phyloP scores from a whole-genome alignment of 2,888 invertebrate genomes.

The Eupelmus urozonus region DNA sequence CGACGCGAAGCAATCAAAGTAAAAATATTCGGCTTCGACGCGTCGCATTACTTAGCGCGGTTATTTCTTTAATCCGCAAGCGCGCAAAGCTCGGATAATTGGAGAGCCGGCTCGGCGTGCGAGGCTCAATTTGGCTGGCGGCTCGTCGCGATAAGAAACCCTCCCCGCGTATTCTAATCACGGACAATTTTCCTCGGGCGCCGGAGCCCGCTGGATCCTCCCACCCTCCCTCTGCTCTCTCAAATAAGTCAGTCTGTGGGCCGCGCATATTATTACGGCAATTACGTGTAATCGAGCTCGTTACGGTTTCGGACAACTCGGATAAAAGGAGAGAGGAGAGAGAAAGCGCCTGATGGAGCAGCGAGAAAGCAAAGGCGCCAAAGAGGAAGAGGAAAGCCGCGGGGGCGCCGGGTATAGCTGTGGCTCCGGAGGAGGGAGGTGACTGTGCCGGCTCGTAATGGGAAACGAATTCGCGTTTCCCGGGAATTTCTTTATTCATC shows the following conservation, averaged over 20 bases:
- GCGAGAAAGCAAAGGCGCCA: constrained; percentile 10
- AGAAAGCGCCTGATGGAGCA: background rate
- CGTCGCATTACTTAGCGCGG: too few relatives aligned
- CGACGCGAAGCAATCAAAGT: background rate
- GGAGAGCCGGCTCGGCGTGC: background rate
- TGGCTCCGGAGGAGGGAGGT: background rate
- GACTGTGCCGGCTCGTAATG: constrained; percentile 50
- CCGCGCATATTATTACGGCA: constrained; percentile 45
- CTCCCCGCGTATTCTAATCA: constrained; percentile 18
- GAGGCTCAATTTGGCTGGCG: background rate
- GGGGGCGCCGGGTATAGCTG: background rate
- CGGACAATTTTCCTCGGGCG: constrained; percentile 1
- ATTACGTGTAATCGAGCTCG: constrained; percentile 59
- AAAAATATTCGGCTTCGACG: background rate
- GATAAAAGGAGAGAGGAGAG: background rate
- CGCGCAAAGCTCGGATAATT: background rate
- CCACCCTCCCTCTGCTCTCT: background rate
- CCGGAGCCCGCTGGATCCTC: background rate
- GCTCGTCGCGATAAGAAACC: background rate
- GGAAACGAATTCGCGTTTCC: constrained; percentile 60
- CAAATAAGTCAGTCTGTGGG: constrained; percentile 31
- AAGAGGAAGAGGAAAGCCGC: background rate
- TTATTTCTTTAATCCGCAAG: background rate
- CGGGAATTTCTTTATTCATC: constrained; percentile 66
- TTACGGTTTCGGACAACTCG: constrained; percentile 52